Base-by-base conservation (phyloP, 1,140 invertebrate genomes). In the Heliconius himera region DNA sequence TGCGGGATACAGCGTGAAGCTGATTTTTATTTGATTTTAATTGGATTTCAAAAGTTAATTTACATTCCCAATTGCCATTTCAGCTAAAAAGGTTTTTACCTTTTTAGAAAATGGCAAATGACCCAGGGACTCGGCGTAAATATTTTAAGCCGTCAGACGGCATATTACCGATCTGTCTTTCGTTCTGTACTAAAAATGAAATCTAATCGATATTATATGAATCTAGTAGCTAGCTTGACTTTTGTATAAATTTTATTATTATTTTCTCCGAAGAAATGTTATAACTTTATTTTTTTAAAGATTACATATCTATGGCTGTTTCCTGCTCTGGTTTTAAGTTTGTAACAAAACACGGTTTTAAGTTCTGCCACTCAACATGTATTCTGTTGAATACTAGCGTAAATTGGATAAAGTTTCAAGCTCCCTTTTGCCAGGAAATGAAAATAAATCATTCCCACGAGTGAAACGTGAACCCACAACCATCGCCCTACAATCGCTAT, bases 161-260 rank as follows among this genome's bases (percentile, higher is more conserved):
- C 9, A 22, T 60, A 66, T 66, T 66, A 66, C 60, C 60, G 11
- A 66, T 13, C 3, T 66, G 26, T 16, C n/a, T 54, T 56, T 13
- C 22, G 60, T 66, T 66, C 22, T 29, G 26, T 6, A 26, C 60
- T 66, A 66, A 66, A 66, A 66, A 66, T 66, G 60, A 66, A 66
- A 26, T 66, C 13, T 16, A 16, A 66, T 66, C 60, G n/a, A 60
- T 60, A 22, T 1, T 36, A 36, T 36, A 36, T 36, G 6, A 36
- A 36, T 36, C 1, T 36, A 36, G 33, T 36, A 36, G 20, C 54
- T 60, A 22, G 8, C 8, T 56, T 56, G 1, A 60, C 9, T 60
- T 60, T 60, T 60, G 22, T 49, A 49, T 49, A 18, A 49, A 18
- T 13, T 49, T 41, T 11, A 38, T 9, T 38, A 11, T 41, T 41